A percentile compares a stretch with the other conserved stretches of the same genome.
These are phyloP conservation scores for Chionis minor DNA, from an alignment of 2,113 vertebrate genomes.

Conservation along the genomic window DNA sequence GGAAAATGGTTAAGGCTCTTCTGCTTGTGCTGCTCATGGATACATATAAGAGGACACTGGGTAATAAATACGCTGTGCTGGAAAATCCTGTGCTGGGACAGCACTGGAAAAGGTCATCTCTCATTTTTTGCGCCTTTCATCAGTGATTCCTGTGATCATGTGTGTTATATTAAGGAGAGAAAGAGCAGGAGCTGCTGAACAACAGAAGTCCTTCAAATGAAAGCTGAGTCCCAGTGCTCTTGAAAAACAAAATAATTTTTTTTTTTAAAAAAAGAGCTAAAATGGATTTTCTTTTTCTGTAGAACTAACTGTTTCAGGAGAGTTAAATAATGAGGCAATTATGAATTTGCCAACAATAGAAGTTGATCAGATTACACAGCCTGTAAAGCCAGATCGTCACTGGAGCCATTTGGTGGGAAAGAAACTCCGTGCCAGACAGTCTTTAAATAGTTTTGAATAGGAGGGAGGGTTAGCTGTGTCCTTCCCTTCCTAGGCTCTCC, in stretches of 20 bases:
- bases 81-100: background rate
- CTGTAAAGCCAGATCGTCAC: slow-evolving; percentile 23
- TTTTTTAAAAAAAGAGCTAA: background rate
- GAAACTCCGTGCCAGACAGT: slow-evolving; percentile 19
- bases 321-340: slow-evolving; percentile 39
- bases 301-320: background rate
- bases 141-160: background rate
- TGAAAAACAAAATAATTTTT: background rate
- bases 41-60: background rate
- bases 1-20: background rate
- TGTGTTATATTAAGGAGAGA: background rate
- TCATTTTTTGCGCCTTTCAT: background rate
- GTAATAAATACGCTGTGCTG: background rate
- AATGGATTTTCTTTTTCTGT: background rate
- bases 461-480: slow-evolving; percentile 42
- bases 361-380: slow-evolving; percentile 50
- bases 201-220: background rate
- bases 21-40: background rate
- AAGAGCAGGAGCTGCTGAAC: background rate
- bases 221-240: background rate
- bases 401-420: slow-evolving; percentile 60
- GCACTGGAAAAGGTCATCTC: background rate
- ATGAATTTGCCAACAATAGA: slow-evolving; percentile 50
- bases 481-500: slow-evolving; percentile 57
- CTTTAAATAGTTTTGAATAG: slow-evolving; percentile 54